Percentiles rank a stretch among this genome's conserved stretches.
These are phyloP conservation scores for Yponomeuta cagnagella DNA, from an alignment of 2,888 invertebrate species.

Conservation along the genomic window DNA sequence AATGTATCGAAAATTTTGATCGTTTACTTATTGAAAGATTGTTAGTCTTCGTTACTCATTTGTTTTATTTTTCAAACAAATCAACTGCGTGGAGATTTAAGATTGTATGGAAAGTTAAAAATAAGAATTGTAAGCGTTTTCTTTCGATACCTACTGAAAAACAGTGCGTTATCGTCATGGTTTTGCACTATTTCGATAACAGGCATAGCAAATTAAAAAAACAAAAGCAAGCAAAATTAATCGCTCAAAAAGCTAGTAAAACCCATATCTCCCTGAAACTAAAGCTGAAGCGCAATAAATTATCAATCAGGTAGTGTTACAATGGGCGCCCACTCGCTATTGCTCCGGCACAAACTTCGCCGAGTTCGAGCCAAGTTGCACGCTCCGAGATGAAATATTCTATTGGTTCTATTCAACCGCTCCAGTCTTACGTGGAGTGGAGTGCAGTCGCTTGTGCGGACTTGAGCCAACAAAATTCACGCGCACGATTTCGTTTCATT, in stretches of 20 bases:
- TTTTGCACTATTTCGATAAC: too few relatives aligned
- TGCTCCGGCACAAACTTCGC: constrained; percentile 33
- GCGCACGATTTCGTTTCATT: constrained; percentile 32
- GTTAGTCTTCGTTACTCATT: too few relatives aligned
- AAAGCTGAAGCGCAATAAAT: constrained; percentile 14
- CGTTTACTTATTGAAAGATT: too few relatives aligned
- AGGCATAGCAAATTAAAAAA: too few relatives aligned
- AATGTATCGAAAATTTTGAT: too few relatives aligned
- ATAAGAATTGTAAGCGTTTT: too few relatives aligned
- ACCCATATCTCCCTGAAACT: neutral
- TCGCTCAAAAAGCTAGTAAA: neutral
- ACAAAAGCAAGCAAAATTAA: neutral
- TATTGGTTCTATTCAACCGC: constrained; percentile 46
- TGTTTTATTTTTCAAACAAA: too few relatives aligned
- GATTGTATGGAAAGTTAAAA: too few relatives aligned
- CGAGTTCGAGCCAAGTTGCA: constrained; percentile 47
- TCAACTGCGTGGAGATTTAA: too few relatives aligned
- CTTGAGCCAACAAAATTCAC: constrained; percentile 32
- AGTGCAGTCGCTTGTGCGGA: constrained; percentile 53
- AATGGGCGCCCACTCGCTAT: constrained; percentile 13
- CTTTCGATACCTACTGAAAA: too few relatives aligned
- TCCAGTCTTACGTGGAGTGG: constrained; percentile 29
- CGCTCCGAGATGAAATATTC: constrained; percentile 48
- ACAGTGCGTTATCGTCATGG: too few relatives aligned
- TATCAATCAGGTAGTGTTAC: constrained; percentile 20